A percentile compares a stretch with the other conserved stretches of the same genome.
phyloP scores from a whole-genome alignment of 92 coral and sea anemone genomes.

The Pocillopora grandis region DNA sequence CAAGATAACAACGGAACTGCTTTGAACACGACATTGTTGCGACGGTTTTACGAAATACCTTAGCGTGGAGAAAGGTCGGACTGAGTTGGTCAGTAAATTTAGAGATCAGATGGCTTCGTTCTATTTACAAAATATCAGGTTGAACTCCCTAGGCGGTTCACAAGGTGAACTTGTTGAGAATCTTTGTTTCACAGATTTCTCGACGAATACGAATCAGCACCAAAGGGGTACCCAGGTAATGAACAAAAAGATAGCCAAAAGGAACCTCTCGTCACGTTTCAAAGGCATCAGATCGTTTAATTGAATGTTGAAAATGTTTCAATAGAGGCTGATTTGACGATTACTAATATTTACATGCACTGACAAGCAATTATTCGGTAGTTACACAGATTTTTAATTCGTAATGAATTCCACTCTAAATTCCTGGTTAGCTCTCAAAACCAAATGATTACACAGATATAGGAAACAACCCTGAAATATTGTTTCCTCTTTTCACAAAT shows the following conservation, averaged over 20 bases:
- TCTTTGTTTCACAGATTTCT: constrained; percentile 19
- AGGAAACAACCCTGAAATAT: background rate
- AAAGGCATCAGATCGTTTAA: constrained; percentile 3
- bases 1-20: constrained; percentile 32
- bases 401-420: background rate
- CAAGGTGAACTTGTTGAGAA: background rate
- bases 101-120: background rate
- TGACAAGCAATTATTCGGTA: background rate
- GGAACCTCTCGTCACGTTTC: background rate
- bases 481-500: background rate
- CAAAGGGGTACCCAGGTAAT: background rate
- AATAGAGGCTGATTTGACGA: constrained; percentile 5
- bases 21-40: constrained; percentile 17
- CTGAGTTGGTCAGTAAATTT: background rate
- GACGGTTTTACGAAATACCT: constrained; percentile 2
- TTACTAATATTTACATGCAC: constrained; percentile 5
- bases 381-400: background rate
- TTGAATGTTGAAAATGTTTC: background rate
- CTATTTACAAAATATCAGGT: constrained; percentile 1
- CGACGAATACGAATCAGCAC: background rate
- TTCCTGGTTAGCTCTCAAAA: background rate
- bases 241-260: background rate
- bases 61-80: background rate
- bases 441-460: background rate
- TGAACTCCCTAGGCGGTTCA: background rate